These are phyloP conservation scores for Lithodes maja DNA, from an alignment of 2,888 invertebrate species.

Conservation along the genomic window DNA sequence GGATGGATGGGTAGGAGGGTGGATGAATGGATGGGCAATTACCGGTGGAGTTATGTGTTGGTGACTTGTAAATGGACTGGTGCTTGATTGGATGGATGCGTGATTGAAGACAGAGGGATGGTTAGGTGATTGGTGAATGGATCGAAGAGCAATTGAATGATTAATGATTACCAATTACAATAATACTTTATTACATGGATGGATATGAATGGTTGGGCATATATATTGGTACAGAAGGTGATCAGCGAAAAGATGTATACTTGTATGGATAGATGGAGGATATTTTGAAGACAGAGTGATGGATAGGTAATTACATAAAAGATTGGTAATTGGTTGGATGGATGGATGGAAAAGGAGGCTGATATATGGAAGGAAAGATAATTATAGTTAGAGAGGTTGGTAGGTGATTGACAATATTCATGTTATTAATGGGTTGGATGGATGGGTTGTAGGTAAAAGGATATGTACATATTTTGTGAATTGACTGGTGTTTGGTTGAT, in stretches of 20 bases:
- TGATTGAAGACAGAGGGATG: background rate
- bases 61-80: background rate
- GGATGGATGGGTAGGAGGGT: background rate
- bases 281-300: too few species aligned
- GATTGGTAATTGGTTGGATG: background rate
- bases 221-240: too few species aligned
- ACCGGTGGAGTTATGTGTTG: background rate
- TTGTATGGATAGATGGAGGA: too few species aligned
- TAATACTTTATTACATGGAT: too few species aligned
- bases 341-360: background rate
- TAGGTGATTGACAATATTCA: background rate
- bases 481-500: too few species aligned
- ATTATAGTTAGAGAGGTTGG: background rate
- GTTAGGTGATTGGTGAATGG: background rate
- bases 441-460: too few species aligned
- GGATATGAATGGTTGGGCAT: too few species aligned
- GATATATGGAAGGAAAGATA: background rate
- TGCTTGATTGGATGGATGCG: background rate
- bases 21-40: conserved; percentile 4
- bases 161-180: too few species aligned
- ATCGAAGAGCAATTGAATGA: too few species aligned
- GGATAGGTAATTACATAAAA: too few species aligned
- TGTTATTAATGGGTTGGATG: background rate
- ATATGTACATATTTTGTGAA: too few species aligned
- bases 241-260: too few species aligned